Conservation (phyloP, 2,797 vertebrate species). For the Phataginus tricuspis region DNA sequence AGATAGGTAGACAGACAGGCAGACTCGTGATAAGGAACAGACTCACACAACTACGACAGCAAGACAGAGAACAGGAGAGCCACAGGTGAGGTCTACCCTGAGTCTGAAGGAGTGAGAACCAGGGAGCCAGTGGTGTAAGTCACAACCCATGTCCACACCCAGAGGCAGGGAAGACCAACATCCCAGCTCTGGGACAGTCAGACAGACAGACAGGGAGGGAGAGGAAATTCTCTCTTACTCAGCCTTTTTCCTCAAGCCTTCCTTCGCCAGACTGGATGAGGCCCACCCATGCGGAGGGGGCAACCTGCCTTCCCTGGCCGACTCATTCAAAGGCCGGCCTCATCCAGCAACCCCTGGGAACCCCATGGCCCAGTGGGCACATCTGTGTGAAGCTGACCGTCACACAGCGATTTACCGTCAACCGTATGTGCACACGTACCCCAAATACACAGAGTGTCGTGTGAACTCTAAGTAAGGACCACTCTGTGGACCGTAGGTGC, state of each 20-base stretch:
- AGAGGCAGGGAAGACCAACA: background rate
- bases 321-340: background rate
- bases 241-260: rapidly evolving
- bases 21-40: rapidly evolving
- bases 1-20: background rate
- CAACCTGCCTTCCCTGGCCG: too few relatives aligned
- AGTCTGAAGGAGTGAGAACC: background rate
- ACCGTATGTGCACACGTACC: rapidly evolving
- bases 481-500: rapidly evolving
- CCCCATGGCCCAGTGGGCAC: too few relatives aligned
- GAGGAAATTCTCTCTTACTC: too few relatives aligned
- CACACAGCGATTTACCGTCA: background rate
- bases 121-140: too few relatives aligned
- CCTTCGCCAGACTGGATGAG: too few relatives aligned
- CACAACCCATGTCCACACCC: background rate
- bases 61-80: too few relatives aligned
- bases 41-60: rapidly evolving
- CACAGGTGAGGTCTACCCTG: rapidly evolving
- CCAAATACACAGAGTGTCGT: too few relatives aligned
- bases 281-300: too few relatives aligned
- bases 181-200: background rate
- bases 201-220: too few relatives aligned
- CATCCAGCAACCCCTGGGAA: background rate
- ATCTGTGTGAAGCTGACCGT: background rate
- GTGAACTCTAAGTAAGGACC: background rate